Base-by-base conservation (phyloP, 1,140 invertebrate species). In the Drosophila albomicans region DNA sequence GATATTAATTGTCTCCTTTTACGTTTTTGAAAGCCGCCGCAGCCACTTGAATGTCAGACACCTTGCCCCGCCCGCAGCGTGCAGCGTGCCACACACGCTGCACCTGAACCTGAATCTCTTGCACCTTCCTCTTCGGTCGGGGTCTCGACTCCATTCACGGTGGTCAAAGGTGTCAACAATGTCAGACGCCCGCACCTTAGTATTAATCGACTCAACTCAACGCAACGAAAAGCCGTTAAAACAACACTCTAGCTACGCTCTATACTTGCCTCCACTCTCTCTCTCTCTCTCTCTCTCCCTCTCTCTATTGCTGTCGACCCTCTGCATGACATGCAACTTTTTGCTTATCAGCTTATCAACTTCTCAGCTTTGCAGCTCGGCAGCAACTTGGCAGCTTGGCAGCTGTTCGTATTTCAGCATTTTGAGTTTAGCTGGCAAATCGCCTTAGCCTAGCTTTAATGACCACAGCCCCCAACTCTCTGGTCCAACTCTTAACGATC, bases 1-100 rank as follows among this genome's bases (percentile, higher is more conserved):
- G 68, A 84, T 86, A 84, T 84, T 84, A 84, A 81, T 84, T 81
- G 81, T 84, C 81, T 84, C 78, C 81, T 72, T 72, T 72, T 72
- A 72, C 69, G 63, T 56, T 35, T 25, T 66, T 15, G 43, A 56
- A 11, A 25, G 66, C 49, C 57, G 48, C 62, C 75, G 58, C 49
- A 38, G 48, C 62, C 75, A 63, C 70, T 74, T 74, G 65, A 68
- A 68, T 61, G 57, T 56, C 67, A 43, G 41, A 43, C 41, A 43
- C 41, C 41, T 43, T 43, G 57, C 46, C 62, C 38, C 56, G 56
- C 71, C 66, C 79, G 77, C 64, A 77, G 46, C 41, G 46, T 61
- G 76, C 63, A 77, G 35, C 38, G 38, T 61, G 66, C 72, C 72
- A 75, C 72, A 75, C 72, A 75, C 72, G 72, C 41, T 62, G 68